Evolutionary conservation across 2,113 vertebrate genomes (phyloP).

Genomic region (Gobiocypris rarus): DNA sequence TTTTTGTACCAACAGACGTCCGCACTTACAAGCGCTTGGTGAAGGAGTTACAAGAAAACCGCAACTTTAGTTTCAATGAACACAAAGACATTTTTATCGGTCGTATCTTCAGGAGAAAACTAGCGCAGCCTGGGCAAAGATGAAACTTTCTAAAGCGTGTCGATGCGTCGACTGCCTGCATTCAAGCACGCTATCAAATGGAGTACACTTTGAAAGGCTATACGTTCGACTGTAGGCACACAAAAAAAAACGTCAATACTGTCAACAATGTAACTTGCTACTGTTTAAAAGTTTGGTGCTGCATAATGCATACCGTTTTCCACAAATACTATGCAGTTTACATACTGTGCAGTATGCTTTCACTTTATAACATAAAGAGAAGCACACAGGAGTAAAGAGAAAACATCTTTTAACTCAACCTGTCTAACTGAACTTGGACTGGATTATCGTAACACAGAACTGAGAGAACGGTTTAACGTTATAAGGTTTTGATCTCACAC

Average conservation of each 20-base stretch:
- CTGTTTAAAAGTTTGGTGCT: neutral
- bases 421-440: neutral
- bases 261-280: neutral
- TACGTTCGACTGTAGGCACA: too few species aligned
- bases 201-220: too few species aligned
- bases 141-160: too few species aligned
- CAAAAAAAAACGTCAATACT: neutral
- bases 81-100: too few species aligned
- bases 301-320: neutral
- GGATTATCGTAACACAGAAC: neutral
- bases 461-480: neutral
- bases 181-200: too few species aligned
- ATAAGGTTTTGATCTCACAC: neutral
- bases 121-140: too few species aligned
- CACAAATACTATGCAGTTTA: neutral
- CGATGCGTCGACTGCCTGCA: too few species aligned
- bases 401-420: neutral
- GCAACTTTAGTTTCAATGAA: too few species aligned
- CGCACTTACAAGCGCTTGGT: too few species aligned
- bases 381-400: neutral
- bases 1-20: too few species aligned
- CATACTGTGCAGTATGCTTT: neutral
- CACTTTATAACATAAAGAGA: neutral
- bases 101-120: too few species aligned
- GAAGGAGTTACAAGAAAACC: too few species aligned